Evolutionary conservation across 2,113 vertebrate genomes (phyloP).

Genomic region (Nestor notabilis): DNA sequence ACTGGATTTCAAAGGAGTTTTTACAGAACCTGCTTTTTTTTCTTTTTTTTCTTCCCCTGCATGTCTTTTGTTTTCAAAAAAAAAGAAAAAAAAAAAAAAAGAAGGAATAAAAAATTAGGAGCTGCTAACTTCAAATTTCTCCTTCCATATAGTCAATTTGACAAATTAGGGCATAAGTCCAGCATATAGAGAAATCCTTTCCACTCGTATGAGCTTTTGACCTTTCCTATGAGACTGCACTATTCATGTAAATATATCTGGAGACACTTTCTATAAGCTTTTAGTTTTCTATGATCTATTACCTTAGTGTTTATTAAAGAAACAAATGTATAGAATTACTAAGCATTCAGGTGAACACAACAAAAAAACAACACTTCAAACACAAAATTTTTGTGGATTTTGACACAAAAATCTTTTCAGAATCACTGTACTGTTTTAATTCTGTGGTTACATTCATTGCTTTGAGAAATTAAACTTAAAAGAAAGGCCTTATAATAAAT

Average conservation of each 20-base stretch:
- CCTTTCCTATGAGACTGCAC: conserved; percentile 73
- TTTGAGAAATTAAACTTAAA: conserved; percentile 66
- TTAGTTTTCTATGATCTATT: conserved; percentile 81
- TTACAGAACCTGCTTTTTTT: conserved; percentile 22
- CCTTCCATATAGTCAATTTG: conserved; percentile 48
- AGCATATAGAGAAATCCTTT: conserved; percentile 42
- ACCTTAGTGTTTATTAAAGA: conserved; percentile 75
- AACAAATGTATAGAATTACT: conserved; percentile 72
- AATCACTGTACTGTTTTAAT: conserved; percentile 54
- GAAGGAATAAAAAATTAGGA: neutral
- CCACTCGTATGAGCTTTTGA: conserved; percentile 57
- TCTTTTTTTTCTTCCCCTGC: neutral
- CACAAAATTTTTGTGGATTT: conserved; percentile 44
- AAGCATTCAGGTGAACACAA: conserved; percentile 59
- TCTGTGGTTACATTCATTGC: conserved; percentile 58
- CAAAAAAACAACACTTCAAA: conserved; percentile 18
- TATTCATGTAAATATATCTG: conserved; percentile 79
- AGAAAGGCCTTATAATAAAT: conserved; percentile 74
- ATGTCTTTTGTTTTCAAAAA: neutral
- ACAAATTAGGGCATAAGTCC: conserved; percentile 48
- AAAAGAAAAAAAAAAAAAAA: neutral
- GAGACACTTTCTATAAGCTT: conserved; percentile 77
- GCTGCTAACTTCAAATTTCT: conserved; percentile 62
- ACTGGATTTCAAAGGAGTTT: conserved; percentile 63
- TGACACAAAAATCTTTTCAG: conserved; percentile 13